A percentile compares a stretch with the other conserved stretches of the same genome.
These are phyloP conservation scores for Dinomys branickii DNA, from an alignment of 2,113 vertebrate species.

Conservation along the genomic window DNA sequence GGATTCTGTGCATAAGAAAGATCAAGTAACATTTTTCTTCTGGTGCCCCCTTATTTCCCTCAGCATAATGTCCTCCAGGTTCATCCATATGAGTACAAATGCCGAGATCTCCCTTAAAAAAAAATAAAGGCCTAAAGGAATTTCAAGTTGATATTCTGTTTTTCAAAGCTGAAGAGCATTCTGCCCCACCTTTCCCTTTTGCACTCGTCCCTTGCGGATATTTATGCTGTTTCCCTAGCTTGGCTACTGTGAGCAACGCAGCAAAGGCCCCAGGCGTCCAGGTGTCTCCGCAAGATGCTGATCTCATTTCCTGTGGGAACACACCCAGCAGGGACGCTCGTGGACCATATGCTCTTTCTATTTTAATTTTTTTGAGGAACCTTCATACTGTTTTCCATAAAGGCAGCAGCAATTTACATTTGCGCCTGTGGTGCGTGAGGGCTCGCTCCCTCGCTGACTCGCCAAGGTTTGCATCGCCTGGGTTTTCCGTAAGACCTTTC, in stretches of 20 bases:
- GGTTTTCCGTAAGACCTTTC: background rate
- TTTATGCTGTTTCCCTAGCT: background rate
- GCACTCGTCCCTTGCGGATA: fast-evolving
- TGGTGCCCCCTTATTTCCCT: background rate
- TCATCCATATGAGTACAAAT: background rate
- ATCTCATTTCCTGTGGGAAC: background rate
- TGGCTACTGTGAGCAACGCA: background rate
- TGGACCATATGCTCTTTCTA: background rate
- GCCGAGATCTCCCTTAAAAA: background rate
- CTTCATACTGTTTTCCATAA: background rate
- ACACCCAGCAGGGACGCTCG: background rate
- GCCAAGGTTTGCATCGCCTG: background rate
- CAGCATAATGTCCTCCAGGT: too few relatives aligned
- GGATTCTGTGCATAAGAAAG: background rate
- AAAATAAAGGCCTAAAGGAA: background rate
- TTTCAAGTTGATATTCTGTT: background rate
- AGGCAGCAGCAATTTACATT: background rate
- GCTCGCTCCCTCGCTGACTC: background rate
- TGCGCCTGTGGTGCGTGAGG: background rate
- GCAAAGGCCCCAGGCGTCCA: too few relatives aligned
- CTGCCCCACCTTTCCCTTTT: background rate
- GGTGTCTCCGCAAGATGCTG: background rate
- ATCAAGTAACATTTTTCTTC: background rate
- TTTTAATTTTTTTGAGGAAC: background rate
- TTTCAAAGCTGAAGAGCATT: background rate